Evolutionary conservation across 2,797 vertebrate genomes (phyloP).

Genomic region (Merluccius polli): DNA sequence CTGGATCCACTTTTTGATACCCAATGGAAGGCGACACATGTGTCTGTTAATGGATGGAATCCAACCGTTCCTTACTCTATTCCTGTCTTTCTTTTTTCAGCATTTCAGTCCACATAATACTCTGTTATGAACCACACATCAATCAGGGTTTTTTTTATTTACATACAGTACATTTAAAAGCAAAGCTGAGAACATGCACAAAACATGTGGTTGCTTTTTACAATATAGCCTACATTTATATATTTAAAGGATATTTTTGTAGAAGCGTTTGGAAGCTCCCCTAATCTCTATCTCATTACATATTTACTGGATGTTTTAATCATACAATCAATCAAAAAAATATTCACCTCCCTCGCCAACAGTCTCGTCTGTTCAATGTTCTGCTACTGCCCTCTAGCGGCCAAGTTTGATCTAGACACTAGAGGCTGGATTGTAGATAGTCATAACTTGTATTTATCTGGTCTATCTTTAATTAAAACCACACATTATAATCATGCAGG

Average conservation of each 20-base stretch:
- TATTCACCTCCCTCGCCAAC: too few relatives aligned
- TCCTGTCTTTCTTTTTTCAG: neutral
- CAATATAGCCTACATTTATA: neutral
- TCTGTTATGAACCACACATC: neutral
- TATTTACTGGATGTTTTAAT: too few relatives aligned
- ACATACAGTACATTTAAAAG: neutral
- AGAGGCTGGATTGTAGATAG: neutral
- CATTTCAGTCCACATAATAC: neutral
- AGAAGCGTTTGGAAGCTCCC: neutral
- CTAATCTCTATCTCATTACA: neutral
- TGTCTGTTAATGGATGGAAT: neutral
- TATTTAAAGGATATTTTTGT: neutral
- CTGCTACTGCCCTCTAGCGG: neutral
- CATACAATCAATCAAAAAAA: too few relatives aligned
- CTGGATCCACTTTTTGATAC: neutral
- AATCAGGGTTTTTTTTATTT: neutral
- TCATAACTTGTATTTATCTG: neutral
- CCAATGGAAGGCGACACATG: neutral
- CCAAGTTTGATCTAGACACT: neutral
- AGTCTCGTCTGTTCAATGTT: neutral
- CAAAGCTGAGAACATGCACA: neutral
- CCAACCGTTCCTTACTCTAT: neutral
- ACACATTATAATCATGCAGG: neutral
- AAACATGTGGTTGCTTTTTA: neutral
- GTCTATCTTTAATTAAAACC: neutral